Evolutionary conservation across 1,140 invertebrate genomes (phyloP), one percentile per base, ranked within the genome.

Genomic region (Macrostomum lignano): DNA sequence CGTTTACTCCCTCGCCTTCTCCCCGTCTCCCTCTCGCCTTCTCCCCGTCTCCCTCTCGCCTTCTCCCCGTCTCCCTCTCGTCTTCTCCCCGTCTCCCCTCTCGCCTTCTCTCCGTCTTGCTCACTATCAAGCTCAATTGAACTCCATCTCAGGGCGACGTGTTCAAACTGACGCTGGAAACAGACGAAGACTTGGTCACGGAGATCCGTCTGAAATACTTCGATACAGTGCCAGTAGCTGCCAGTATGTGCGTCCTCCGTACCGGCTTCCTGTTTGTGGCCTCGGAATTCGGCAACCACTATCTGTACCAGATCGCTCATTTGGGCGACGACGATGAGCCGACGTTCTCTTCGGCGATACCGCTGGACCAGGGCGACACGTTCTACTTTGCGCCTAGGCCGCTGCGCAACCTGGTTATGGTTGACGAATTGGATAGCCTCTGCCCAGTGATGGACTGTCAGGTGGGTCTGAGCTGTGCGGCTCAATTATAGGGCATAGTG

Each of bases 161-260:
- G 21, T 60, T 59, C 32, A 58, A 61, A 41, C 55, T 64, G 3
- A 96, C 84, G 0, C 61, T 98, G n/a, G 84, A 94, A 56, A 78
- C 74, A 14, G 78, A 86, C 60, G 82, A 88, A 43, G 86, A 96
- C 47, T 77, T 94, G 55, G 63, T 98, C 0, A 94, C 81, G 1
- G 88, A 96, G 62, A 93, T 98, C 36, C 84, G 86, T 49, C 55
- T 99, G 1, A 98, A 96, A 52, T 99, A 99, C 59, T 98, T 98
- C 60, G 91, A 98, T 48, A 98, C 91, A 13, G 82, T 94, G 2
- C 82, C 91, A 11, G 77, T 91, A 3, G 79, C 88, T 0, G 67
- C 74, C 2, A 68, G 79, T 2, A 76, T 99, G 74, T 93, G 82
- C 64, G 86, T 98, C 15, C 55, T 98, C 4, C 94, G 94, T 54